Base-by-base conservation (phyloP, 2,888 invertebrate genomes). In the Epirrita christyi region DNA sequence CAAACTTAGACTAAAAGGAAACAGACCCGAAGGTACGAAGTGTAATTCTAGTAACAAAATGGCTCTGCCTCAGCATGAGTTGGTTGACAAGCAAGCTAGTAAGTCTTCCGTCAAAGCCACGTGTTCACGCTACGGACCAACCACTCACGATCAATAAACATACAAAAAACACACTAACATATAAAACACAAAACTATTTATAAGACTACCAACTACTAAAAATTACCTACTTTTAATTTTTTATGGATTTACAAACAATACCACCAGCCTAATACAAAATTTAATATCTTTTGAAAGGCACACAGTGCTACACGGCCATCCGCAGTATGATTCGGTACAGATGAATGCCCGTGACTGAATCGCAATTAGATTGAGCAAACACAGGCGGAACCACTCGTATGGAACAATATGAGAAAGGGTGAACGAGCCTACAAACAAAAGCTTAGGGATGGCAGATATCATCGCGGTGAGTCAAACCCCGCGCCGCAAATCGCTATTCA, bases 351-450 rank as follows among this genome's bases (percentile, higher is more conserved):
- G 75, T 81, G 85, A 82, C 83, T 66, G 66, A 86, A 83, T 88
- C 85, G 88, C 90, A 89, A 91, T 90, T 90, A 90, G 86, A 89
- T 87, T 85, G 85, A 81, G 81, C 89, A 90, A 90, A 90, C 87
- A 87, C 75, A 82, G 55, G 59, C 75, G 78, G 76, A 81, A 77
- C 83, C 88, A 83, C 83, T 86, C 87, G 77, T 68, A 73, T 74
- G 83, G 81, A 87, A 91, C 88, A 88, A 88, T 88, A 87, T 83
- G 85, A 83, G 86, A 80, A 86, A 83, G 86, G 86, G 86, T 83
- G 79, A 79, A 75, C 72, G 70, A 60, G 71, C 66, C 74, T 75
- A 75, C 82, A 83, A 83, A 88, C 88, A 88, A 87, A 83, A 78
- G 82, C 78, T 54, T 48, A 65, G 67, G 67, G 67, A 58, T 65